These are phyloP conservation scores for Trematomus bernacchii DNA, from an alignment of 2,797 vertebrate species.

Conservation along the genomic window DNA sequence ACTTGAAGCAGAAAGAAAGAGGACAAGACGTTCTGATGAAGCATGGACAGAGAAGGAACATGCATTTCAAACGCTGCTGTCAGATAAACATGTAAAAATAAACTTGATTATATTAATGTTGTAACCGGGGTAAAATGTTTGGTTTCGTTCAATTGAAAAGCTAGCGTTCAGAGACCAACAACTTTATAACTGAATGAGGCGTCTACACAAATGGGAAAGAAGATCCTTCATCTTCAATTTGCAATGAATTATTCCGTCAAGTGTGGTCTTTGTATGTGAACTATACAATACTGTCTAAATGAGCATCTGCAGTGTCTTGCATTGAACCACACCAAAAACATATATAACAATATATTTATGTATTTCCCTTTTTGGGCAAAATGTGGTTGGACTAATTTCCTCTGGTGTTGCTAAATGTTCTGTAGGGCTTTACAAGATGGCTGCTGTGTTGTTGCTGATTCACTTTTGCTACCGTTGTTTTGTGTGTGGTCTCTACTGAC, in stretches of 20 bases:
- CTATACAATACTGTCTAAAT: no score
- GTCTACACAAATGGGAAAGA: not conserved
- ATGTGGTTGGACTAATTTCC: not conserved
- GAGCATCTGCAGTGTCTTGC: no score
- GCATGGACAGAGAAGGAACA: slow-evolving; percentile 12
- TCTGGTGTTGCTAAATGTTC: not conserved
- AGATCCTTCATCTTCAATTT: not conserved
- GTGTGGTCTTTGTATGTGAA: no score
- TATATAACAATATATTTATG: no score
- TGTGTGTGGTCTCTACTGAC: no score
- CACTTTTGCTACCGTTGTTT: no score
- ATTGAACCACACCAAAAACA: no score
- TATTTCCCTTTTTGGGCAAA: no score
- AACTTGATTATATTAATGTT: not conserved
- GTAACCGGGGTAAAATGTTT: not conserved
- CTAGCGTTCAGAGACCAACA: not conserved
- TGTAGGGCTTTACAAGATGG: no score
- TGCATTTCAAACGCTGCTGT: slow-evolving; percentile 46
- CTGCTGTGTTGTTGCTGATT: not conserved
- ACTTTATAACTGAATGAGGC: not conserved
- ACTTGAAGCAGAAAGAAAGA: slow-evolving; percentile 44
- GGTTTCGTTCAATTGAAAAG: not conserved
- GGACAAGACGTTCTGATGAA: slow-evolving; percentile 42
- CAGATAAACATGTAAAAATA: slow-evolving; percentile 33
- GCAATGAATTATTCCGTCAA: no score